Conservation (phyloP, 1,140 invertebrate genomes). For the Colletes gigas region DNA sequence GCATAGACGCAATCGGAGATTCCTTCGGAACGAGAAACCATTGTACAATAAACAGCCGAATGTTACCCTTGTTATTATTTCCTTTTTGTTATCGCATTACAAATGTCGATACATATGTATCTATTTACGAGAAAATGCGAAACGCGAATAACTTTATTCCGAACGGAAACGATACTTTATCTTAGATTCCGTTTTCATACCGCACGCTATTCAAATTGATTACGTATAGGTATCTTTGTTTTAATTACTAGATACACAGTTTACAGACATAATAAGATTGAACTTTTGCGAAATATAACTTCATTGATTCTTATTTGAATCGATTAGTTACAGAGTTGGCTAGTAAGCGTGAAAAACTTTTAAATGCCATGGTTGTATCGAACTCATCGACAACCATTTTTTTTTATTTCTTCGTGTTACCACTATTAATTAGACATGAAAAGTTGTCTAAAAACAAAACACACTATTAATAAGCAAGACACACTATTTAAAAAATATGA, state of each 20-base stretch:
- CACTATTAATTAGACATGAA: neutral
- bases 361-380: neutral
- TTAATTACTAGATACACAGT: neutral
- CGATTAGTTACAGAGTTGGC: too few species aligned
- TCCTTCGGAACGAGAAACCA: neutral
- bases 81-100: neutral
- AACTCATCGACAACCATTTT: neutral
- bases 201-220: neutral
- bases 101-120: neutral
- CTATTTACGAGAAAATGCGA: neutral
- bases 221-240: neutral
- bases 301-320: neutral
- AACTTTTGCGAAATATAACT: neutral
- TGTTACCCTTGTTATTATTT: neutral
- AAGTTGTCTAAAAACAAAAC: neutral
- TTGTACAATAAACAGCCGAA: slow-evolving; percentile 16
- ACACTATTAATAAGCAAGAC: too few species aligned
- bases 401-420: neutral
- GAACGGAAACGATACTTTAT: neutral
- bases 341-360: neutral
- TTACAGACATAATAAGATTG: too few species aligned
- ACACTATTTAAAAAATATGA: too few species aligned
- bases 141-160: neutral
- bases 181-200: neutral
- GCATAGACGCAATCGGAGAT: neutral